Evolutionary conservation across 2,888 invertebrate species (phyloP), one percentile per base, ranked within the genome.

Genomic region (Oxycera nigricornis): DNA sequence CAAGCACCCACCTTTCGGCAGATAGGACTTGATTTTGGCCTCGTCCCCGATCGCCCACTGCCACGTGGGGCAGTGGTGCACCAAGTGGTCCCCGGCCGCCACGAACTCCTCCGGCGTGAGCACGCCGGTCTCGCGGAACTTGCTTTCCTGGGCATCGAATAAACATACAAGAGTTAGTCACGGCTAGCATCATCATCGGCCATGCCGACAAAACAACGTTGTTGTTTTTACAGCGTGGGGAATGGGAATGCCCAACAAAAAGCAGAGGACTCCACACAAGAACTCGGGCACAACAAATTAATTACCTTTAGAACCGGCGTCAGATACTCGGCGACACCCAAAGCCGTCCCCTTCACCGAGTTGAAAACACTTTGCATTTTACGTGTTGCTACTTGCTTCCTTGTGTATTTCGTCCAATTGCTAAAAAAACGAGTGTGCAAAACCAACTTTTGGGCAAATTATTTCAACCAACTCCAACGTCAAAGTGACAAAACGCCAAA

Each of bases 1-100:
- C 17, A 50, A 46, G n/a, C 6, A 65, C 17, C 11, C 74, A 82
- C 84, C 84, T 81, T 84, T 84, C 0, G 99, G 99, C 77, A 99
- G 88, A 86, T 97, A 98, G 0, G 93, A 86, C 82, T 96, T 95
- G 28, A 91, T 86, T 86, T 94, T 94, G n/a, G 92, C 88, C 79
- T 95, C 94, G 83, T 98, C 98, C 0, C 97, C 98, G 0, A 83
- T 80, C 0, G 95, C 92, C 99, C 99, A 99, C 82, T 97, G 95
- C 99, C 99, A 99, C 0, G 99, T 98, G 0, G 99, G 98, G 83
- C 98, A 99, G 83, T 98, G 98, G 86, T 99, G 98, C 0, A 98
- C 98, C 73, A 99, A 87, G 86, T 99, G 98, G 82, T 99, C 98
- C 1, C 99, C 99, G 22, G 99, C 98, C 2, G 94, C 96, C 2